Base-by-base conservation (phyloP, 1,140 invertebrate species). In the Trichonephila clavipes region DNA sequence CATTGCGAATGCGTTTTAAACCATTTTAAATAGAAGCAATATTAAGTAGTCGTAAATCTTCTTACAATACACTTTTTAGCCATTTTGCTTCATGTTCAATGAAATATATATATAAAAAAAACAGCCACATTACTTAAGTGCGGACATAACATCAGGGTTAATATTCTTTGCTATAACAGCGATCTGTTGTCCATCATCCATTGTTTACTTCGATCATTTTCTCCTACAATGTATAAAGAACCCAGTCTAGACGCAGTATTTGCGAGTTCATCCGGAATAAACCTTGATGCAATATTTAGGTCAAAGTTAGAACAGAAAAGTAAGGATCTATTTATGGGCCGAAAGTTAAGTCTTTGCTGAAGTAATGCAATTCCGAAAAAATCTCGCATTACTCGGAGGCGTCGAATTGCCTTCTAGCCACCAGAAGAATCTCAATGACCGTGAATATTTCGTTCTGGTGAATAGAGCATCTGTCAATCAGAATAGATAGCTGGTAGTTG, bases 381-480 rank as follows among this genome's bases (percentile, higher is more conserved):
- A 83, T 83, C 72, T 18, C 14, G 44, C 82, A 58, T 83, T 83
- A 28, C 82, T 24, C 19, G 19, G 51, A 83, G 51, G 82, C 21
- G 44, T 83, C 44, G 51, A 83, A 83, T 83, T 83, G 82, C 82
- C 82, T 12, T 21, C 51, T 6, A 83, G 51, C 21, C 40, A 83
- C 51, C n/a, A 19, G 51, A 19, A 24, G 82, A 83, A 83, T 83
- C 24, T 44, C 82, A 58, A 83, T 44, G 82, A 83, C 82, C 82
- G 21, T 83, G 82, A 83, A 83, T 83, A 77, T 83, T 59, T 19
- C 10, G 82, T 83, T n/a, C 44, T 83, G 40, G 21, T 83, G 82
- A 83, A 59, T 83, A 59, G 82, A 83, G 51, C 82, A n/a, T 83
- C 82, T 83, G 82, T 83, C 82, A 83, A 83, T 83, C 82, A 83